These are phyloP conservation scores for Tyrophagus putrescentiae DNA, from an alignment of 1,140 invertebrate genomes.

Conservation along the genomic window DNA sequence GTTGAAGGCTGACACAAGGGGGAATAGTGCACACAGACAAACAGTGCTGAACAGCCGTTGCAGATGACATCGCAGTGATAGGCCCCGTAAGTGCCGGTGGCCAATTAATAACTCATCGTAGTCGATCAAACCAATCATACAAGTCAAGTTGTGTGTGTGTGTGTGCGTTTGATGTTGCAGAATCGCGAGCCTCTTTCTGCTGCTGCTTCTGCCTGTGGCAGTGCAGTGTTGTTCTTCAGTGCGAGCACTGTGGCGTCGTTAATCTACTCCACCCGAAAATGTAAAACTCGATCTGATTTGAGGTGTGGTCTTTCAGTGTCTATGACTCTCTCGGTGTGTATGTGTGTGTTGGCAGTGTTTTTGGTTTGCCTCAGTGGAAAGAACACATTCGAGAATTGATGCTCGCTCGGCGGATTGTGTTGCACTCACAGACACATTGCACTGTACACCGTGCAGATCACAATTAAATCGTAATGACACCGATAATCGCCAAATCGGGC, in stretches of 20 bases:
- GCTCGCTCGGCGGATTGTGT: not conserved
- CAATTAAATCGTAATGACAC: slow-evolving; percentile 16
- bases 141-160: no score
- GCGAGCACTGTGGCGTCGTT: not conserved
- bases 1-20: no score
- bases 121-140: no score
- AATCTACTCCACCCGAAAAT: slow-evolving; percentile 18
- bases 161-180: no score
- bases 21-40: no score
- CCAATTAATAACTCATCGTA: slow-evolving; percentile 13
- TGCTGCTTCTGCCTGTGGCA: no score
- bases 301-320: slow-evolving; percentile 19
- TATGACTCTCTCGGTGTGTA: not conserved
- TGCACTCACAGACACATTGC: not conserved
- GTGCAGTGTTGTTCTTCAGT: no score
- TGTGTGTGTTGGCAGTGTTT: not conserved
- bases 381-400: not conserved
- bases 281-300: slow-evolving; percentile 21
- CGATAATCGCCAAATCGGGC: not conserved
- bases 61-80: slow-evolving; percentile 3
- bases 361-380: not conserved
- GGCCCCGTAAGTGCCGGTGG: no score
- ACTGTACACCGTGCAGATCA: not conserved
- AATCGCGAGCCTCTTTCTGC: no score
- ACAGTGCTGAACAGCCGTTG: no score